Base-by-base conservation (phyloP, 2,113 vertebrate genomes). In the Leucosticte australis region DNA sequence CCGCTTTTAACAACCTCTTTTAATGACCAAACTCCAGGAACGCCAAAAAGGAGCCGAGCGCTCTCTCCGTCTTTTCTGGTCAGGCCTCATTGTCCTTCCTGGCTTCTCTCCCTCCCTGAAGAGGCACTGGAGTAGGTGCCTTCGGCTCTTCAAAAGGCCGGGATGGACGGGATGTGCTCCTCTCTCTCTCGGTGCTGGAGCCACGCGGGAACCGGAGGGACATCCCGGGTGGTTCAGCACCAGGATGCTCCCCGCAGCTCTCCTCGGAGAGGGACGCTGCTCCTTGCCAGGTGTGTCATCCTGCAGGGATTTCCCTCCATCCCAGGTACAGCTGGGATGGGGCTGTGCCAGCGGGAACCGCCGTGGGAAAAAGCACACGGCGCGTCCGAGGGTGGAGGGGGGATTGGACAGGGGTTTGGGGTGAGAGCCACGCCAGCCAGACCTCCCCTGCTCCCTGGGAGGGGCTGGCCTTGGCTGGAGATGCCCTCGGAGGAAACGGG, bases 1-100 rank as follows among this genome's bases (percentile, higher is more conserved):
- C 84, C 80, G 74, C 95, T 89, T 91, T 70, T 41, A 92, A 94
- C 56, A 42, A 91, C 87, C 74, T 92, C 86, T 69, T 81, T 95
- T 95, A 97, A 97, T 96, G 95, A 96, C 97, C 95, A 94, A 97
- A 96, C 94, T 95, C 95, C 91, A 97, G 96, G 92, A 96, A 97
- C 93, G 93, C 88, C 90, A 68, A 59, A 91, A 83, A 60, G 49
- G 28, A 18, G 50, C 62, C 28, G 18, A 33, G 52, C 1, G 8
- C 77, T 78, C 77, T 83, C 85, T 68, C 81, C 3, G 11, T 64
- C 76, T 93, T 89, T 84, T 89, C 87, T 69, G 71, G 50, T 50
- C 15, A 6, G 55, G 39, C 52, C 64, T 92, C 77, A 89, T 94
- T 94, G 83, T 96, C 71, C 60, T 89, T 87, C 62, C 35, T 4